Evolutionary conservation across 1,140 invertebrate species (phyloP), one percentile per base, ranked within the genome.

Genomic region (Eurosta solidaginis): DNA sequence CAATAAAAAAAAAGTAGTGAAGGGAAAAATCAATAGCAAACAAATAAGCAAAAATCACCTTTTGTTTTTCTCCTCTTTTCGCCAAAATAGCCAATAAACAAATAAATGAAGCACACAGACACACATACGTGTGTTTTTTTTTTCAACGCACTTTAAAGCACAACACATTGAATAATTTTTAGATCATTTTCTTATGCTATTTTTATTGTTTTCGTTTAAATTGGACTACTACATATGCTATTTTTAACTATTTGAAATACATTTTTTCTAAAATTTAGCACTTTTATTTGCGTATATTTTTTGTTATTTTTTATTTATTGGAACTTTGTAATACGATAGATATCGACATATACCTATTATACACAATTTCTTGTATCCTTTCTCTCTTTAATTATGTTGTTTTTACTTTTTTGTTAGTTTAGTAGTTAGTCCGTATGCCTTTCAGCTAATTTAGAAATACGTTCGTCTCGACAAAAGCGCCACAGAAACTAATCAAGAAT

Each of bases 401-500:
- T 73, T 73, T 73, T 44, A 5, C 42, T 42, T 4, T 25, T 74
- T 4, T 45, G 7, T 59, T 12, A 17, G 20, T 68, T 33, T 45
- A 74, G 17, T 74, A 42, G 44, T 74, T 74, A 45, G 29, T 42
- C 59, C 73, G 44, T 47, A 36, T 42, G 27, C 6, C 40, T 29
- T 74, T 47, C 29, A 40, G 33, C 40, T 68, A 68, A 22, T 68
- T 40, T 20, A 40, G 33, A 74, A 74, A 74, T n/a, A 81, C 82
- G 80, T 82, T 78, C 81, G 82, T 29, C 81, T 82, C 81, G 77
- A 74, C 63, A 52, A 83, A 84, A 82, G 81, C 82, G 81, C 81
- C 82, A 82, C 82, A 83, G 80, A 82, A 82, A 82, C 82, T 81
- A 82, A 85, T 82, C 79, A 82, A 77, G 82, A 80, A 80, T 78